Conservation (phyloP, 2,888 invertebrate species). For the Acronicta psi region DNA sequence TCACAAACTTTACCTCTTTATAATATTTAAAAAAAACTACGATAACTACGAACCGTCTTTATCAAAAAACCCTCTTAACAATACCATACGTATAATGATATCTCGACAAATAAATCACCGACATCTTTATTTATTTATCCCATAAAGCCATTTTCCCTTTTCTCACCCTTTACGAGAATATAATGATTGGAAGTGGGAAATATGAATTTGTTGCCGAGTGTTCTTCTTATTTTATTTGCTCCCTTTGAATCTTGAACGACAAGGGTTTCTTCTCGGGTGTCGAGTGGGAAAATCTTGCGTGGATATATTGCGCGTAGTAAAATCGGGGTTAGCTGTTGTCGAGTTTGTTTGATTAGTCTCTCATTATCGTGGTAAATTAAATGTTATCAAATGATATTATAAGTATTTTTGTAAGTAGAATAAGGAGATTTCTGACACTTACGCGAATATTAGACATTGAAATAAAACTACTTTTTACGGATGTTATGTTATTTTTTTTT, state of each 20-base stretch:
- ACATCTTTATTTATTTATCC: conserved; percentile 10
- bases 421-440: too few species aligned
- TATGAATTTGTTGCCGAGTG: conserved; percentile 5
- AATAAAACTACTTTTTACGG: too few species aligned
- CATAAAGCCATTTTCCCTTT: conserved; percentile 11
- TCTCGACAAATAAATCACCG: background rate
- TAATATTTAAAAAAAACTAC: too few species aligned
- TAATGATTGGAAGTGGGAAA: conserved; percentile 7
- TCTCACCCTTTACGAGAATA: conserved; percentile 3
- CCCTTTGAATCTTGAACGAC: conserved; percentile 3
- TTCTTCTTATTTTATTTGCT: conserved; percentile 13
- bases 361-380: too few species aligned
- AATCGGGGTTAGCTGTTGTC: background rate
- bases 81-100: background rate
- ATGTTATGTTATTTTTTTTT: too few species aligned
- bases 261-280: background rate
- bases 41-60: too few species aligned
- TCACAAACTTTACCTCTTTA: too few species aligned
- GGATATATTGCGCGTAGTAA: background rate
- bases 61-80: background rate
- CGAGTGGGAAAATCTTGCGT: conserved; percentile 1
- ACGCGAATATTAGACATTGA: too few species aligned
- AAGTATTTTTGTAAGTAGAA: too few species aligned
- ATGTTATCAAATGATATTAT: too few species aligned
- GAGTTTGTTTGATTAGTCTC: too few species aligned